Base-by-base conservation (phyloP, 2,888 invertebrate genomes). In the Cantharis nigra region DNA sequence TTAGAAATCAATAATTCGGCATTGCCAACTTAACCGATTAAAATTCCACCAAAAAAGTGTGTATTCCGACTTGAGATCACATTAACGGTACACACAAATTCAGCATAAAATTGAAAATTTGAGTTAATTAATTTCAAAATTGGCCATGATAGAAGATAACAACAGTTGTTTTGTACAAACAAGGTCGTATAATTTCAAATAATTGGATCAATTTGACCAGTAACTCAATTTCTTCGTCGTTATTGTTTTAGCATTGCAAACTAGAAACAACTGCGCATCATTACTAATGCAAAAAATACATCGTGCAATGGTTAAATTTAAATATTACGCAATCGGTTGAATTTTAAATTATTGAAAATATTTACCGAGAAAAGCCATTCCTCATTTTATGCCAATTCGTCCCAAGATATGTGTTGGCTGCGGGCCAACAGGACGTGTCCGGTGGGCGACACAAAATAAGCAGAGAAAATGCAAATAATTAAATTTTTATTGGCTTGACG, bases 191-290 rank as follows among this genome's bases (percentile, higher is more conserved):
- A 63, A 69, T 70, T 69, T 28, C 30, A 33, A 63, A 74, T 74
- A 74, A 74, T 74, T 74, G 74, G 74, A 74, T 74, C 74, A 74
- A 74, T 74, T 74, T 74, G 69, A 33, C 70, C 67, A 30, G 33
- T 63, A 14, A 69, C 23, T 63, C 63, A 70, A 74, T 74, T 69
- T 63, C 65, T 67, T 67, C 63, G 63, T 70, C 69, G 69, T 74
- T 70, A 74, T 74, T 74, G 74, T 74, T 74, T 74, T 64, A 74
- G 26, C 65, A 67, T 67, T 67, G 65, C 20, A 67, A 13, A 23
- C 13, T 67, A 67, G 28, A 30, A 30, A 30, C 28, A 30, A 30
- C 13, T 67, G 20, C 65, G 18, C 20, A 67, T 23, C 20, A n/a
- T 26, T 67, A 49, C n/a, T n/a, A 67, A 67, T 23, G 18, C 26